Percentiles rank a stretch among this genome's conserved stretches.
Evolutionary conservation across 1,140 invertebrate genomes (phyloP).

Genomic region (Orchesella cincta): DNA sequence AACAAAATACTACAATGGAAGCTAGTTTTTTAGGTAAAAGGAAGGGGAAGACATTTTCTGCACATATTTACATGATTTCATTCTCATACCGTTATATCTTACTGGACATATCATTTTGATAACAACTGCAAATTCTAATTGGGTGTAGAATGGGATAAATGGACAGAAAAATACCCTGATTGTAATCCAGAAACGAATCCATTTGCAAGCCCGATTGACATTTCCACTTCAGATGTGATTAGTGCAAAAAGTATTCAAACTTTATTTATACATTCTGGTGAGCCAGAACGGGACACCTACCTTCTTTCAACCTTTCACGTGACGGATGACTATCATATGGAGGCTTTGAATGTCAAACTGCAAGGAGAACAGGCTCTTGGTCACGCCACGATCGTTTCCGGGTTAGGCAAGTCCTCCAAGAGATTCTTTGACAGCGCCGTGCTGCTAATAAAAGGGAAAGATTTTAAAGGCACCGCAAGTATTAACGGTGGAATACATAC

Average conservation of each 20-base stretch:
- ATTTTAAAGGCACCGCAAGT: too few species aligned
- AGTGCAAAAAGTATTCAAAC: neutral
- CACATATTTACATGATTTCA: too few species aligned
- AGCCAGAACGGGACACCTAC: neutral
- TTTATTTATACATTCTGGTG: neutral
- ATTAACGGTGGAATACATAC: too few species aligned
- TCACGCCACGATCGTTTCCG: neutral
- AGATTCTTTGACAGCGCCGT: neutral
- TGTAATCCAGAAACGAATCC: neutral
- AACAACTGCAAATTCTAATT: too few species aligned
- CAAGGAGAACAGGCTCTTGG: neutral
- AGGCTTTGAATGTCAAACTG: neutral
- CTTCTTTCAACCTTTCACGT: neutral
- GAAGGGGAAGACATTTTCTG: too few species aligned
- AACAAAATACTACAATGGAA: too few species aligned
- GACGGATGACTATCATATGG: neutral
- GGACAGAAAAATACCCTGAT: neutral
- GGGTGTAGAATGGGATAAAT: neutral
- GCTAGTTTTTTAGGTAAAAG: too few species aligned
- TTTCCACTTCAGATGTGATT: neutral
- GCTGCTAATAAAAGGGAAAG: too few species aligned
- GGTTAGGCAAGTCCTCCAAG: neutral
- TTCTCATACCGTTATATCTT: too few species aligned
- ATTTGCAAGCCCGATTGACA: neutral
- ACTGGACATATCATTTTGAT: too few species aligned